Evolutionary conservation across 2,113 vertebrate genomes (phyloP).

Genomic region (Hymenochirus boettgeri): DNA sequence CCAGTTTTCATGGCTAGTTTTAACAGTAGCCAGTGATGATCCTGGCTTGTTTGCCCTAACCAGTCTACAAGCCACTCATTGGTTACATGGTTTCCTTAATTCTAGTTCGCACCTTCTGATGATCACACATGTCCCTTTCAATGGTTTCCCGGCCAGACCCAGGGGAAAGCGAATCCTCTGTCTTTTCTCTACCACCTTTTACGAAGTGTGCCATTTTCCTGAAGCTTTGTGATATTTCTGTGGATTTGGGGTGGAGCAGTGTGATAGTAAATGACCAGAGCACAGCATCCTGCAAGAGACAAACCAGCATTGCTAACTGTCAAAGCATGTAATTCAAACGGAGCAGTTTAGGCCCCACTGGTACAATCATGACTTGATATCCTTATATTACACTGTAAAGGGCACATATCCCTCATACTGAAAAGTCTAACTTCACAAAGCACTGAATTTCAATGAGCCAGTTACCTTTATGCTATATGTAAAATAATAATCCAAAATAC

Average conservation of each 20-base stretch:
- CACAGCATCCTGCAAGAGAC: constrained; percentile 60
- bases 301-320: not conserved
- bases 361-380: too few relatives aligned
- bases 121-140: constrained; percentile 41
- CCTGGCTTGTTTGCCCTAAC: constrained; percentile 48
- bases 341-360: too few relatives aligned
- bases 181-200: constrained; percentile 40
- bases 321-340: too few relatives aligned
- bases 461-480: too few relatives aligned
- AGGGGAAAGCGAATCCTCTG: constrained; percentile 52
- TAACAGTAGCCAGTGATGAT: constrained; percentile 82
- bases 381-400: too few relatives aligned
- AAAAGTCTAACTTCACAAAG: too few relatives aligned
- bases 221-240: constrained; percentile 69
- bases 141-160: constrained; percentile 24
- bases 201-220: constrained; percentile 47
- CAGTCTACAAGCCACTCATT: not conserved
- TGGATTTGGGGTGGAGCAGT: constrained; percentile 79
- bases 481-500: too few relatives aligned
- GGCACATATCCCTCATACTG: too few relatives aligned
- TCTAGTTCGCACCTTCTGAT: not conserved
- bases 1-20: constrained; percentile 82
- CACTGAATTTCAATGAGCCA: too few relatives aligned
- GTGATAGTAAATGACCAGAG: constrained; percentile 75
- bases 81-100: not conserved